Conservation (phyloP, 2,797 vertebrate species). For the Taenioides sp. region DNA sequence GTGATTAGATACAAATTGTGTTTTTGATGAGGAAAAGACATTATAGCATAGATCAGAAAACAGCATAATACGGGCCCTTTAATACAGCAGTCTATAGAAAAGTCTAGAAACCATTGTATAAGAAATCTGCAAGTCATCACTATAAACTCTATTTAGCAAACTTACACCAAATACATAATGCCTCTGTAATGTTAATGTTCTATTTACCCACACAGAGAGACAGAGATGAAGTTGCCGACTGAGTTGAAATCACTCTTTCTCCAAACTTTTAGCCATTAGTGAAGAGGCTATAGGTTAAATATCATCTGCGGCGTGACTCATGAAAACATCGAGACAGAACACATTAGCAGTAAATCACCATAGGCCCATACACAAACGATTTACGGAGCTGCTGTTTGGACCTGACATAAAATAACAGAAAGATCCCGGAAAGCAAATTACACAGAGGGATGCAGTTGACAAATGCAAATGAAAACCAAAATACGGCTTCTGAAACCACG, state of each 20-base stretch:
- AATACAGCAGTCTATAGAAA: too few species aligned
- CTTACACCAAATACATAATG: not conserved
- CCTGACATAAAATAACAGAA: constrained; percentile 37
- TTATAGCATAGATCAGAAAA: too few species aligned
- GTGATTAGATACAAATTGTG: too few species aligned
- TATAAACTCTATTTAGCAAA: too few species aligned
- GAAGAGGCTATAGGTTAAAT: constrained; percentile 45
- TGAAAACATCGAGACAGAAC: constrained; percentile 50
- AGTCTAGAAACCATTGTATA: too few species aligned
- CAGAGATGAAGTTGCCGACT: not conserved
- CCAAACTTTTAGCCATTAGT: constrained; percentile 30
- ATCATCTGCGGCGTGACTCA: constrained; percentile 33
- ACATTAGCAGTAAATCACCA: constrained; percentile 52
- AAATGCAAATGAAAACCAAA: constrained; percentile 45
- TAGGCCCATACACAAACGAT: constrained; percentile 23
- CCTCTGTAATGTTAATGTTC: not conserved
- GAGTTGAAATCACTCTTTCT: constrained; percentile 5
- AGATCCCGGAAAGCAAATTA: constrained; percentile 15
- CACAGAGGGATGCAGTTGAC: constrained; percentile 29
- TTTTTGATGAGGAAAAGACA: too few species aligned
- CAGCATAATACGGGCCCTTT: too few species aligned
- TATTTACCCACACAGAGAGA: not conserved
- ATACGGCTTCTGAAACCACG: constrained; percentile 48
- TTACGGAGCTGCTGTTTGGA: constrained; percentile 40
- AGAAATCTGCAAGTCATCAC: too few species aligned